These are phyloP conservation scores for Taenioides sp. DNA, from an alignment of 2,797 vertebrate genomes.

Conservation along the genomic window DNA sequence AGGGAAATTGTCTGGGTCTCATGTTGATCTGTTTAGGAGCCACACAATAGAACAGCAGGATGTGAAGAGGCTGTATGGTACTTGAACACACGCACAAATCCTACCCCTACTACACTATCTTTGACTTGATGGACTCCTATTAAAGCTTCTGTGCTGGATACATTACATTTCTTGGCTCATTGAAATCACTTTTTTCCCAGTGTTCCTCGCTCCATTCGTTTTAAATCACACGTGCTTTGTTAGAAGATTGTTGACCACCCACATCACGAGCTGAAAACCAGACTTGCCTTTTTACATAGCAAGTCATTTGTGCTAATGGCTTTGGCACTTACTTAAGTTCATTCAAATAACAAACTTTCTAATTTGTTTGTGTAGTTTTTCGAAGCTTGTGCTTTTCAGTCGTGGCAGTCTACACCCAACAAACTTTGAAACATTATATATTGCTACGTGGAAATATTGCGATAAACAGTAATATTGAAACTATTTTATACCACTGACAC, in stretches of 20 bases:
- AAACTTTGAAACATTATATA: no score
- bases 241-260: constrained; percentile 48
- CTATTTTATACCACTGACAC: no score
- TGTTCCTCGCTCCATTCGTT: constrained; percentile 51
- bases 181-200: constrained; percentile 53
- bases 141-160: constrained; percentile 71
- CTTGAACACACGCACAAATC: constrained; percentile 70
- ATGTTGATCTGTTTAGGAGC: constrained; percentile 65
- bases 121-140: constrained; percentile 73
- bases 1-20: constrained; percentile 56
- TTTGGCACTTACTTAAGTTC: constrained; percentile 10
- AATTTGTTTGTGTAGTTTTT: no score
- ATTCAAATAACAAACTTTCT: constrained; percentile 17
- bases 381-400: no score
- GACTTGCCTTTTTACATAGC: constrained; percentile 32
- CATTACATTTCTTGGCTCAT: constrained; percentile 80
- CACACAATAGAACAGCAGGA: constrained; percentile 64
- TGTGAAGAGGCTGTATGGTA: constrained; percentile 53
- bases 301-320: constrained; percentile 47
- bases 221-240: constrained; percentile 75
- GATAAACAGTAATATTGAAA: no score
- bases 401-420: no score
- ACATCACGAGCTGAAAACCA: constrained; percentile 47
- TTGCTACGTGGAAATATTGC: no score
- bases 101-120: constrained; percentile 72